Percentiles rank a stretch among this genome's conserved stretches.
Conservation (phyloP, 1,140 invertebrate species). For the Apis dorsata region DNA sequence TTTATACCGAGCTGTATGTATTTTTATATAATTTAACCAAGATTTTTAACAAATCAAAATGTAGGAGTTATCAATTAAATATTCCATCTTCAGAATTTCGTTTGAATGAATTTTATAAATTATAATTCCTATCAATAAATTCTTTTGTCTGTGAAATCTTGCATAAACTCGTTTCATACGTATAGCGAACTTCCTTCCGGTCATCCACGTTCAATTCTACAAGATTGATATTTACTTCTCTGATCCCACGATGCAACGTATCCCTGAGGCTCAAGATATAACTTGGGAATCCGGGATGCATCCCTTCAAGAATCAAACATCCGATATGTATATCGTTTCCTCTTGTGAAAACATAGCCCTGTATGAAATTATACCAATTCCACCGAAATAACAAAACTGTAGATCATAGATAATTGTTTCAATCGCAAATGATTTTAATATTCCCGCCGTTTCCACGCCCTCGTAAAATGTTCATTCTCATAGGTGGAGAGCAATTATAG, state of each 20-base stretch:
- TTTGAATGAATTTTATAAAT: no score
- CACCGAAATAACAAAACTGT: slow-evolving; percentile 5
- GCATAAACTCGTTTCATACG: neutral
- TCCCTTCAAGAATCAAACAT: neutral
- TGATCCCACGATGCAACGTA: neutral
- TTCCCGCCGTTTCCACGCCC: neutral
- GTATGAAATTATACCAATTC: neutral
- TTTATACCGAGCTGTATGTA: no score
- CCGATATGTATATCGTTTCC: neutral
- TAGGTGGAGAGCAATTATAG: neutral
- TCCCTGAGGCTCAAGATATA: neutral
- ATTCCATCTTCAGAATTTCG: no score
- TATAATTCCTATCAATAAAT: no score
- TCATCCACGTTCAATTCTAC: neutral
- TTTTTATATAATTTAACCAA: no score
- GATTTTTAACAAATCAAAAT: no score
- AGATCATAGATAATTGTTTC: neutral
- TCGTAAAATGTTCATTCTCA: slow-evolving; percentile 9
- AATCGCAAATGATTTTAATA: neutral
- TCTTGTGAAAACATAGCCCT: neutral
- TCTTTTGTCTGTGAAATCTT: no score
- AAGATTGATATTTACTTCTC: neutral
- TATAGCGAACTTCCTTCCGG: neutral
- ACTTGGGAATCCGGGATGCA: neutral
- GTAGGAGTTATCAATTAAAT: no score